Percentiles rank a stretch among this genome's conserved stretches.
Evolutionary conservation across 2,797 vertebrate species (phyloP).

Genomic region (Labroides dimidiatus): DNA sequence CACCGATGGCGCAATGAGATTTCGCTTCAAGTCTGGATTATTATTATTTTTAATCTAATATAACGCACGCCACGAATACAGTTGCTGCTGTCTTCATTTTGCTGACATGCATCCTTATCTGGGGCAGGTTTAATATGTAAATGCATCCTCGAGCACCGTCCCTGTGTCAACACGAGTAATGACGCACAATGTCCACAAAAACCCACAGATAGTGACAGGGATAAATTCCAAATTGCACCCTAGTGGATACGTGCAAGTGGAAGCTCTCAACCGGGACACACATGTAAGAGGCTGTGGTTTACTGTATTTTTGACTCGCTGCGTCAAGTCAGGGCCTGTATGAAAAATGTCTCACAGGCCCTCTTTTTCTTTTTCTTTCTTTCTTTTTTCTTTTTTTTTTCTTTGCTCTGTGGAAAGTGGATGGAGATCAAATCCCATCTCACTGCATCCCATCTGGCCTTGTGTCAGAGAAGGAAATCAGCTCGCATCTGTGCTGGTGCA

Average conservation of each 20-base stretch:
- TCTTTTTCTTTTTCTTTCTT: too few relatives aligned
- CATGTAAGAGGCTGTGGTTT: slow-evolving; percentile 24
- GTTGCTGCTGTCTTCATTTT: slow-evolving; percentile 31
- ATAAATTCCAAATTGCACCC: slow-evolving; percentile 17
- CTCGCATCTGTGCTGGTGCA: slow-evolving; percentile 56
- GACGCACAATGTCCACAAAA: slow-evolving; percentile 28
- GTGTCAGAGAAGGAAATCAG: slow-evolving; percentile 61
- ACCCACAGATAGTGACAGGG: slow-evolving; percentile 10
- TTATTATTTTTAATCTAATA: too few relatives aligned
- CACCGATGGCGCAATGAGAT: slow-evolving; percentile 42
- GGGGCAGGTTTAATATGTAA: slow-evolving; percentile 68
- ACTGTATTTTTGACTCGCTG: slow-evolving; percentile 49
- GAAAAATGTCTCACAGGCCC: slow-evolving; percentile 50
- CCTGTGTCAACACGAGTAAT: slow-evolving; percentile 56
- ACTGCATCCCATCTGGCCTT: slow-evolving; percentile 63
- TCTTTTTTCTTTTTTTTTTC: slow-evolving; percentile 18
- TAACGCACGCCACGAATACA: slow-evolving; percentile 18
- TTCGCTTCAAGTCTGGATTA: slow-evolving; percentile 4
- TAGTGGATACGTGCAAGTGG: not conserved
- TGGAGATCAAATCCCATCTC: slow-evolving; percentile 57
- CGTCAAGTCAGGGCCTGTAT: slow-evolving; percentile 72
- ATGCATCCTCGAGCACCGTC: slow-evolving; percentile 54
- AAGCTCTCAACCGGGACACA: not conserved
- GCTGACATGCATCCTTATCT: slow-evolving; percentile 56
- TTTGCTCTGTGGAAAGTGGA: slow-evolving; percentile 39